Percentiles rank a stretch among this genome's conserved stretches.
Evolutionary conservation across 2,797 vertebrate species (phyloP).

Genomic region (Sphaeramia orbicularis): DNA sequence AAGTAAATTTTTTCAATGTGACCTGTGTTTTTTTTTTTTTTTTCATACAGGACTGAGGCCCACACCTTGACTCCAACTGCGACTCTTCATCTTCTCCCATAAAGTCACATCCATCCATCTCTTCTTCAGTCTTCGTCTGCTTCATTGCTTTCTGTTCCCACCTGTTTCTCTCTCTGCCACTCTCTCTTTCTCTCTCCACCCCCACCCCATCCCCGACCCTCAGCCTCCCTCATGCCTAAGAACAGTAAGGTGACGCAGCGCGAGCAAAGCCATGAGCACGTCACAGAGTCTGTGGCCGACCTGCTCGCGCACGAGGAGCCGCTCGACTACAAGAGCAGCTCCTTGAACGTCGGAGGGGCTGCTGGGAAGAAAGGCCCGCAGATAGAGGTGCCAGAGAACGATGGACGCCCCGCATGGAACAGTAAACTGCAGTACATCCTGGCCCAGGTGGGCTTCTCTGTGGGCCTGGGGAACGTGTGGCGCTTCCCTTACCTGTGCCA

Average conservation of each 20-base stretch:
- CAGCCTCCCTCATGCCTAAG: conserved; percentile 89
- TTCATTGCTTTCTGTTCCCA: conserved; percentile 18
- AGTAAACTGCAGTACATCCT: conserved; percentile 98
- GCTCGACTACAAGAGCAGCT: conserved; percentile 94
- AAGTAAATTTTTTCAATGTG: conserved; percentile 13
- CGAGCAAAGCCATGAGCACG: conserved; percentile 91
- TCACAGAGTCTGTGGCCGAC: conserved; percentile 96
- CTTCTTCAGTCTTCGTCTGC: conserved; percentile 14
- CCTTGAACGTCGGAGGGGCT: conserved; percentile 87
- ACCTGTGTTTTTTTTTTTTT: too few species aligned
- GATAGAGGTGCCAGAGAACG: conserved; percentile 79
- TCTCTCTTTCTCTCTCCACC: conserved; percentile 26
- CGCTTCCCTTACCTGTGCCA: conserved; percentile 98
- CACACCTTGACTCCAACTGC: conserved; percentile 38
- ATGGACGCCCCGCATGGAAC: conserved; percentile 96
- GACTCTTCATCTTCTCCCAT: conserved; percentile 23
- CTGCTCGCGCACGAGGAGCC: conserved; percentile 93
- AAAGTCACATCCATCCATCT: conserved; percentile 32
- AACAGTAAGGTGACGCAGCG: conserved; percentile 95
- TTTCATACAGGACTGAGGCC: conserved; percentile 62
- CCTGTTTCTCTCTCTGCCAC: conserved; percentile 7
- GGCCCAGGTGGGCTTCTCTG: conserved; percentile 98
- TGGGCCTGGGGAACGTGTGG: conserved; percentile 98
- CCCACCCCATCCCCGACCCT: conserved; percentile 45
- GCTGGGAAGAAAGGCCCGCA: conserved; percentile 77